Conservation (phyloP, 2,113 vertebrate species). For the Promerops cafer region DNA sequence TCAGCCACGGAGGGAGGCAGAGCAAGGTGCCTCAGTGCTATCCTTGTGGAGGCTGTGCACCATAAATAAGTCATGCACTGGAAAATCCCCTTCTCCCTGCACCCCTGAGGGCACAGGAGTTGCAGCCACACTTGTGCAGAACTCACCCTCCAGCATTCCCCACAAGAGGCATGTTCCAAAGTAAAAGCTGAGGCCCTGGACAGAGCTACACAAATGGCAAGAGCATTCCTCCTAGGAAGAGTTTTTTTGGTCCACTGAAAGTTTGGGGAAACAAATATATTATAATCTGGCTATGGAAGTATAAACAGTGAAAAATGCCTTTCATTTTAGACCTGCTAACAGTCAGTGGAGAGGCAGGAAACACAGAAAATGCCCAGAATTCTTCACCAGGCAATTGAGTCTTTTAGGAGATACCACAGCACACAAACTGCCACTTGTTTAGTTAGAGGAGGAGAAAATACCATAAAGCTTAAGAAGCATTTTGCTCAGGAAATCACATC, state of each 20-base stretch:
- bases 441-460: not conserved
- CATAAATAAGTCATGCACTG: accelerated
- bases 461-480: conserved; percentile 18
- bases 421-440: not conserved
- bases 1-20: not conserved
- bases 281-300: not conserved
- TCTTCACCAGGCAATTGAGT: not conserved
- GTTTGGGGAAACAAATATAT: not conserved
- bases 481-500: conserved; percentile 54
- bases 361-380: not conserved
- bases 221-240: not conserved
- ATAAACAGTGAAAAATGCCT: not conserved
- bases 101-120: accelerated
- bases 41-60: not conserved
- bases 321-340: not conserved
- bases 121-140: not conserved
- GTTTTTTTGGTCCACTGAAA: not conserved
- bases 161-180: accelerated
- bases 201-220: not conserved
- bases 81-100: not conserved
- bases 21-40: not conserved
- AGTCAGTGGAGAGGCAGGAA: not conserved
- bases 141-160: not conserved
- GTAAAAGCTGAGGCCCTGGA: not conserved
- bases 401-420: not conserved